Base-by-base conservation (phyloP, 2,888 invertebrate species). In the Acronicta alni region DNA sequence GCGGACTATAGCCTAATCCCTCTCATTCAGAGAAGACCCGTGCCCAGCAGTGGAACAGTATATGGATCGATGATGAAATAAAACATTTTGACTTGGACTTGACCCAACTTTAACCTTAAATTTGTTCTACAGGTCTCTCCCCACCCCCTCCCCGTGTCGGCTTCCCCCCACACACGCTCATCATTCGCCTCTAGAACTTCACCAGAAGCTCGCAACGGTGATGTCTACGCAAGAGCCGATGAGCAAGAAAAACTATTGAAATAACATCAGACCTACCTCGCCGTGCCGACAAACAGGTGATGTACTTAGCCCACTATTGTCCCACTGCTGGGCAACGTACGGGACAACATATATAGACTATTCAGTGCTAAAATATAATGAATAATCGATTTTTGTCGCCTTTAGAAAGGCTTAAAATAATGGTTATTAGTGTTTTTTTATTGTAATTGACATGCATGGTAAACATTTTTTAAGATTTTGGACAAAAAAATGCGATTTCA, bases 241-340 rank as follows among this genome's bases (percentile, higher is more conserved):
- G 93, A 93, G 6, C 89, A 93, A 46, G 92, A 92, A 66, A 87
- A 91, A 43, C 77, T 92, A 0, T 71, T 92, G 2, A 89, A 91
- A 76, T 88, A 81, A 76, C 76, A 68, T 14, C 58, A 45, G 41
- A 42, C 45, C 4, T 14, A 41, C 2, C 52, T 74, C 20, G 46
- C 64, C 18, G 58, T 72, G 45, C 58, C 59, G 15, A 45, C 30
- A 20, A 51, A 20, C 12, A 38, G 49, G 30, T 53, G 39, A 57
- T 39, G n/a, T 35, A 35, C 30, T 30, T 30, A 30, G 0, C 30
- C 30, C n/a, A n/a, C n/a, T 0, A 30, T 12, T 12, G 10, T 30
- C 12, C 30, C 30, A 35, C 32, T 10, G 32, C 18, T n/a, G 44
- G 16, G 5, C 3, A 12, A n/a, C 1, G 6, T 17, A 17, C 26